phyloP scores from a whole-genome alignment of 2,113 vertebrate genomes.

The Saguinus midas region DNA sequence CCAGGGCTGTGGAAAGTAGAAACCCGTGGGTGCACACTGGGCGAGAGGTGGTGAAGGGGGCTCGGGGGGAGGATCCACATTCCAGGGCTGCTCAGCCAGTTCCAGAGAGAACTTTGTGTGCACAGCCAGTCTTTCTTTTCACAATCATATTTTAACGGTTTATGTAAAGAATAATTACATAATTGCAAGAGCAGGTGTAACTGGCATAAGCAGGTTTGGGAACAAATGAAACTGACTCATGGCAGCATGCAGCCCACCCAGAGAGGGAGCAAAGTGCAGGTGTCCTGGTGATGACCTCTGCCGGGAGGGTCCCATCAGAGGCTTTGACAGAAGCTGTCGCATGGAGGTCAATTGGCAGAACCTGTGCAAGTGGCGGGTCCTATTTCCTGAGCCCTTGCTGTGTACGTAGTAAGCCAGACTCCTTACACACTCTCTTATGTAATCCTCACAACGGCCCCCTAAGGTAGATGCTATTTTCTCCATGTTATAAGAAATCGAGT shows the following conservation, averaged over 20 bases:
- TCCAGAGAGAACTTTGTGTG: background rate
- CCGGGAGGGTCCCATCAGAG: rapidly evolving
- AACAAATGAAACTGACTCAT: background rate
- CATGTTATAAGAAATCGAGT: background rate
- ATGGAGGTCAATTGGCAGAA: rapidly evolving
- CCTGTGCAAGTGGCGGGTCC: rapidly evolving
- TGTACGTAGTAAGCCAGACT: background rate
- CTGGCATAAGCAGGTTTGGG: background rate
- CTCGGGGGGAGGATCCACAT: rapidly evolving
- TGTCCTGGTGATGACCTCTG: rapidly evolving
- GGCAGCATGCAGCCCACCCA: rapidly evolving
- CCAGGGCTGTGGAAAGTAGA: background rate
- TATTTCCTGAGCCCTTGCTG: background rate
- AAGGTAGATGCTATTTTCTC: rapidly evolving
- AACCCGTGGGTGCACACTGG: rapidly evolving
- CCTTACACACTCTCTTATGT: rapidly evolving
- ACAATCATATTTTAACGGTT: background rate
- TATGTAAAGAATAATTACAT: background rate
- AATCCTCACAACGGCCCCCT: background rate
- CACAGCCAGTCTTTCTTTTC: background rate
- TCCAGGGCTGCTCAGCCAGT: background rate
- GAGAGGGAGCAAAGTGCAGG: background rate
- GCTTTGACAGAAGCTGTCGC: background rate
- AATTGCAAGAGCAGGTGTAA: background rate
- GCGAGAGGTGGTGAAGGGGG: rapidly evolving